Evolutionary conservation across 2,797 vertebrate species (phyloP), one percentile per base, ranked within the genome.

Genomic region (Morus bassanus): DNA sequence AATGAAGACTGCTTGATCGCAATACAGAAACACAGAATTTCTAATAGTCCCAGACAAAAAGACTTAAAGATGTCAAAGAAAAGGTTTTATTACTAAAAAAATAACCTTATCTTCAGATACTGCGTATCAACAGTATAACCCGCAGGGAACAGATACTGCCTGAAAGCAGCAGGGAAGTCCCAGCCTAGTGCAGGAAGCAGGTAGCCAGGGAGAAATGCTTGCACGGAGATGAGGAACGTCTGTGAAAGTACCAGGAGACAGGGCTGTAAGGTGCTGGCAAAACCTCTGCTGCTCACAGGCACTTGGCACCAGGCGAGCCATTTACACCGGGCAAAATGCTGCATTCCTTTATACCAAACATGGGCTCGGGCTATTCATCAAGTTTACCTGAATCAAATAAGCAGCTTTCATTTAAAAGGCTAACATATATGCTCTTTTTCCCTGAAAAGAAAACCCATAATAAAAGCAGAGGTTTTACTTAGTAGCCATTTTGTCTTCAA

Each of bases 401-500:
- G 72, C 65, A 74, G 90, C 46, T 45, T 82, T 35, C 60, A 84
- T 67, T 37, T 61, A 57, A 75, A 75, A 89, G 25, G 68, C 81
- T 51, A 83, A 94, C 64, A 7, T 30, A 39, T 3, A n/a, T 7
- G 10, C 91, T 86, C 56, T 56, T 91, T 33, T 95, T 33, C 50
- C 82, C 91, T 93, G 76, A 86, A 75, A 88, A 80, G 59, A 81
- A 96, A 93, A 77, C 30, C 80, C 81, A 61, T 70, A 45, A 92
- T 76, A 93, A 97, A 95, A 95, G 85, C 91, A 91, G 83, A 95
- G 84, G 69, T 93, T 96, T 97, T 85, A 94, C 85, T 97, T 94
- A 96, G 96, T 96, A 97, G 96, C 97, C 98, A 98, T 98, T 97
- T 96, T 96, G 97, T 97, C 93, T 97, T 96, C 95, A 96, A 96